Evolutionary conservation across 2,797 vertebrate genomes (phyloP).

Genomic region (Mycteria americana): DNA sequence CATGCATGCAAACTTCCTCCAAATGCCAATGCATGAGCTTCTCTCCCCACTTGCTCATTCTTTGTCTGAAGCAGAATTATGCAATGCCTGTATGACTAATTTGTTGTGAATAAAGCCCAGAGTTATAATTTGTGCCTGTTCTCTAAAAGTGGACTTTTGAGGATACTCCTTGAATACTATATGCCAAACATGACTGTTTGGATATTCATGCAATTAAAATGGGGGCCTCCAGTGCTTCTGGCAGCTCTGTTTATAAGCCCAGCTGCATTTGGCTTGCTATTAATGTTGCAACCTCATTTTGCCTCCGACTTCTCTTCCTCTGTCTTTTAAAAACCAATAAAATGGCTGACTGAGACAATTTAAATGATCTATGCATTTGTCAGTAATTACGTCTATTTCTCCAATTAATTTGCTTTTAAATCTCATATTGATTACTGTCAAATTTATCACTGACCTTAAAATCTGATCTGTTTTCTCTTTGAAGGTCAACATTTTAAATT

Average conservation of each 20-base stretch:
- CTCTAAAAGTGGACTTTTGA: conserved; percentile 51
- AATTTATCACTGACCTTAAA: neutral
- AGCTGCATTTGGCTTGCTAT: conserved; percentile 30
- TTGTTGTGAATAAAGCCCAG: conserved; percentile 28
- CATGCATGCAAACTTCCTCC: neutral
- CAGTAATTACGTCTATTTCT: neutral
- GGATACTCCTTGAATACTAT: conserved; percentile 45
- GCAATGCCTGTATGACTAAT: conserved; percentile 18
- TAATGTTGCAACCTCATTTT: conserved; percentile 5
- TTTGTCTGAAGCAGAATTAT: conserved; percentile 21
- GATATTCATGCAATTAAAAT: conserved; percentile 54
- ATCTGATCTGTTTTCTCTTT: neutral
- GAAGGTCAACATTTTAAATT: neutral
- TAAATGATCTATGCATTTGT: neutral
- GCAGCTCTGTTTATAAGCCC: neutral
- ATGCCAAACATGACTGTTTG: conserved; percentile 44
- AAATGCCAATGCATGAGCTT: neutral
- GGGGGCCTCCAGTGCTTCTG: conserved; percentile 27
- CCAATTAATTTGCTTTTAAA: conserved; percentile 9
- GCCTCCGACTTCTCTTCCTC: neutral
- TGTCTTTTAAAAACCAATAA: conserved; percentile 11
- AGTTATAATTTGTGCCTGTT: conserved; percentile 42
- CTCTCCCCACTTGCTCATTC: neutral
- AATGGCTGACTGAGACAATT: neutral
- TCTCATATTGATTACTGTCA: neutral